Conservation (phyloP, 92 coral and sea anemone genomes). For the Galaxea fascicularis region DNA sequence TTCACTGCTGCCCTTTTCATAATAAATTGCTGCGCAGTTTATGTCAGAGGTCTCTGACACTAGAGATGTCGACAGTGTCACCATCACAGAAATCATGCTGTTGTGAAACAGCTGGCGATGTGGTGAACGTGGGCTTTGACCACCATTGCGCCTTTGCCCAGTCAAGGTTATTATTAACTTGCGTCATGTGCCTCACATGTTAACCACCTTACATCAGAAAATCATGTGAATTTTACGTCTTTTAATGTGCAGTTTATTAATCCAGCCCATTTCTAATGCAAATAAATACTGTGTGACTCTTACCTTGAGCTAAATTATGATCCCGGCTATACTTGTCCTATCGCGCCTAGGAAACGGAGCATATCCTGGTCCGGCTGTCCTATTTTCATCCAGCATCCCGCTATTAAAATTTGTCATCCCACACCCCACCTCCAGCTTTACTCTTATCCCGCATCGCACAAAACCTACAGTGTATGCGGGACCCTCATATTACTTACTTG, state of each 20-base stretch:
- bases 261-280: not conserved
- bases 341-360: not conserved
- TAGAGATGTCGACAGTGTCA: not conserved
- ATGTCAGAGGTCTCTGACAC: not conserved
- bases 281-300: not conserved
- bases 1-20: conserved; percentile 43
- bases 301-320: not conserved
- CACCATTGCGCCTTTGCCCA: not conserved
- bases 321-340: not conserved
- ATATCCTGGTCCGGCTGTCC: not conserved
- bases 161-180: not conserved
- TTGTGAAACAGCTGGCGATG: not conserved
- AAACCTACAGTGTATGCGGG: not conserved
- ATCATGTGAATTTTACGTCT: not conserved
- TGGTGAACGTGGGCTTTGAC: not conserved
- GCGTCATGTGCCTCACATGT: not conserved
- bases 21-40: conserved; percentile 49
- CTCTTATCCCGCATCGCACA: not conserved
- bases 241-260: not conserved
- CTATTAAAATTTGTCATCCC: not conserved
- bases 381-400: not conserved
- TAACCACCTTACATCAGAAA: not conserved
- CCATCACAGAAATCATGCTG: not conserved
- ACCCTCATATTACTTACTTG: too few species aligned
- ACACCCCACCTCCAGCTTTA: not conserved